Base-by-base conservation (phyloP, 2,797 vertebrate species). In the Sandelia bainsii region DNA sequence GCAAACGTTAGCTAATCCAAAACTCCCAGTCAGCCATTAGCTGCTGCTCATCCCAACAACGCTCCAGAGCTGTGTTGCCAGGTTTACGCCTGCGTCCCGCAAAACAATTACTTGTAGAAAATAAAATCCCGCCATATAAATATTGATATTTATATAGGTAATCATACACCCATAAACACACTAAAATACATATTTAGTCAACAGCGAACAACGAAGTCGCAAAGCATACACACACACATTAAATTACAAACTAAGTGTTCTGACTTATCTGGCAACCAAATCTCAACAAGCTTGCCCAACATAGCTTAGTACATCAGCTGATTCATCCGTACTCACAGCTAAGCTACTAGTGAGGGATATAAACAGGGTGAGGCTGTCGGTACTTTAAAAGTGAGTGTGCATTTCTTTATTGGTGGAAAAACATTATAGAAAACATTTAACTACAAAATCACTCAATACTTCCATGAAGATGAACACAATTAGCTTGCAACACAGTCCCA, bases 321-420 rank as follows among this genome's bases (percentile, higher is more conserved):
- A 85, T 84, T 65, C 29, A 23, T 58, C 32, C 49, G 71, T 25
- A 48, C 11, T 72, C 53, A 58, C 52, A 34, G 59, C n/a, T 50
- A 13, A 74, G n/a, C 65, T 69, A 29, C 54, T 54, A 39, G 16
- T 6, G 20, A 44, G 25, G 40, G 14, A 52, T 34, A 25, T 23
- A 61, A 58, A 66, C 29, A 63, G 1, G 25, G 39, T 3, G 46
- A 72, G 52, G 16, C 61, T 29, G 32, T 5, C 42, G 32, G 39
- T 79, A 62, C 34, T 64, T 51, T 39, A 23, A 73, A 79, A 59
- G 77, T 12, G 4, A 65, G 13, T 58, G 56, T 71, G 46, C 17
- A 59, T 67, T 25, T 52, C 45, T 89, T 87, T 86, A 85, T 82
- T 87, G 68, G 48, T 78, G 52, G 52, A 80, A 42, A 84, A 82